Conservation (phyloP, 64 coral and sea anemone genomes). For the Montipora efflorescens region DNA sequence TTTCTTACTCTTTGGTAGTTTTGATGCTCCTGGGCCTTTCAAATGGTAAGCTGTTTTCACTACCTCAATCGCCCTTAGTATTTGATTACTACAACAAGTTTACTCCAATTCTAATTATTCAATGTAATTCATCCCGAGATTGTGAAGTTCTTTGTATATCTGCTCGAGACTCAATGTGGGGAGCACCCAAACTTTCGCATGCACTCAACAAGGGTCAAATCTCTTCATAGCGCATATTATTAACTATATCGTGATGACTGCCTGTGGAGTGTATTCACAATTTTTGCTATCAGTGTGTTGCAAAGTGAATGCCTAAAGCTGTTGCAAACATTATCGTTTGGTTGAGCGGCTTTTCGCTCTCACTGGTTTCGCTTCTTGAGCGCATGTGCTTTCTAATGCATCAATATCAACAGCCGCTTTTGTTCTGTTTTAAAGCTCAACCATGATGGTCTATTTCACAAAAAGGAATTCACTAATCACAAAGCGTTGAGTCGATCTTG, state of each 20-base stretch:
- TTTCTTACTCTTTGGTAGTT: background rate
- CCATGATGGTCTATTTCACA: background rate
- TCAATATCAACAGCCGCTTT: background rate
- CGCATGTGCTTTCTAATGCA: background rate
- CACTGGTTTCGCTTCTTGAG: background rate
- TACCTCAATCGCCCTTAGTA: background rate
- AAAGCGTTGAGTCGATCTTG: background rate
- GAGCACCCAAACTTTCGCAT: background rate
- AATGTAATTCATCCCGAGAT: background rate
- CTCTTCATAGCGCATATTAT: background rate
- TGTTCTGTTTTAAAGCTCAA: background rate
- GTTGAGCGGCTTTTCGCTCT: background rate
- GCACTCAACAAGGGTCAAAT: no score
- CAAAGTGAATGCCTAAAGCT: background rate
- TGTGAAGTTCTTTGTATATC: background rate
- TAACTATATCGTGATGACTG: background rate
- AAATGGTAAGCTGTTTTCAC: constrained; percentile 19
- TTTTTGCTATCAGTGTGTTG: background rate
- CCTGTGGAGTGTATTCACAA: background rate
- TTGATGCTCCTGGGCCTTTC: constrained; percentile 4
- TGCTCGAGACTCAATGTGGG: background rate
- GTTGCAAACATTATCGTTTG: background rate
- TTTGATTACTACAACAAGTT: background rate
- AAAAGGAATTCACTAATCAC: background rate
- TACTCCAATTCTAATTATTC: background rate